Percentiles rank a stretch among this genome's conserved stretches.
Evolutionary conservation across 2,888 invertebrate genomes (phyloP).

Genomic region (Micropterix aruncella): DNA sequence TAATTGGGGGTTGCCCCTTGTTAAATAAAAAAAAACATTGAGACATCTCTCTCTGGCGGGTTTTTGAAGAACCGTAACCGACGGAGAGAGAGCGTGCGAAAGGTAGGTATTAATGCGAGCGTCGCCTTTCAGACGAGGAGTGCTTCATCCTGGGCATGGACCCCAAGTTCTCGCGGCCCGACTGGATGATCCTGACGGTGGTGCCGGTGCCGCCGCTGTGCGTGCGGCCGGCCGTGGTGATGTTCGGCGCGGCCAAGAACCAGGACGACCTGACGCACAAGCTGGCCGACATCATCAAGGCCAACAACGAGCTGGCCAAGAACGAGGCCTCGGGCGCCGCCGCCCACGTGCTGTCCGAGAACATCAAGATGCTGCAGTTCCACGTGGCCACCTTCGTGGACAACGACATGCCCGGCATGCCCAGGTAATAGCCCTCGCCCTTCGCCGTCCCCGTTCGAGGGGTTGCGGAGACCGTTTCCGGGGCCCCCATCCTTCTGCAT

Average conservation of each 20-base stretch:
- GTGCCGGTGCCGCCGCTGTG: constrained; percentile 93
- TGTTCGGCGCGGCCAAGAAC: constrained; percentile 98
- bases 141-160: constrained; percentile 92
- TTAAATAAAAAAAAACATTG: too few relatives aligned
- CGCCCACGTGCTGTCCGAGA: constrained; percentile 92
- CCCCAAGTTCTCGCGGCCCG: constrained; percentile 92
- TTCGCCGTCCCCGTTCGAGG: too few relatives aligned
- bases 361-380: constrained; percentile 95
- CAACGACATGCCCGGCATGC: constrained; percentile 98
- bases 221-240: constrained; percentile 95
- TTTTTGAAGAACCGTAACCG: too few relatives aligned
- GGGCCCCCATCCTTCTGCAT: too few relatives aligned
- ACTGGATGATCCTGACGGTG: constrained; percentile 99
- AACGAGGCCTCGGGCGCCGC: constrained; percentile 97
- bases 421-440: too few relatives aligned
- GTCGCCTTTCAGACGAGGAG: constrained; percentile 84
- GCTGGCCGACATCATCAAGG: constrained; percentile 94
- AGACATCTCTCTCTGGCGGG: too few relatives aligned
- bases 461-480: too few relatives aligned
- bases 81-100: too few relatives aligned
- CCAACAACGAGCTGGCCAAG: constrained; percentile 88
- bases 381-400: constrained; percentile 97
- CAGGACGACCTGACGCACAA: constrained; percentile 99
- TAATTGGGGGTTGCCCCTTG: too few relatives aligned
- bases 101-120: too few relatives aligned